Base-by-base conservation (phyloP, 2,113 vertebrate species). In the Dermatemys mawii region DNA sequence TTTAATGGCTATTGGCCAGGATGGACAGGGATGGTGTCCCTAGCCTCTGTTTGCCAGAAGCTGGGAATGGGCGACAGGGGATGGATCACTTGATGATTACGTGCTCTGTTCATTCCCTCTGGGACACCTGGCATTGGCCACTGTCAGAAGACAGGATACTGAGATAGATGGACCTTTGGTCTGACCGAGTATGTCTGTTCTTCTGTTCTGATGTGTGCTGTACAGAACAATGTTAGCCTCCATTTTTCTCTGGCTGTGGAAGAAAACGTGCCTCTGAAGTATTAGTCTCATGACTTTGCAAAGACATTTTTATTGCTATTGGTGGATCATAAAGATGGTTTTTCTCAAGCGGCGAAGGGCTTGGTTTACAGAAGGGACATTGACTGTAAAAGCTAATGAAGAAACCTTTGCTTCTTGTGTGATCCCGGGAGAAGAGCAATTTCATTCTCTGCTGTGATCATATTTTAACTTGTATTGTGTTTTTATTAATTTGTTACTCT, bases 321-420 rank as follows among this genome's bases (percentile, higher is more conserved):
- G 78, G 85, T 92, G 89, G 78, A 83, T 91, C 80, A 51, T 94
- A 93, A 88, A 92, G 88, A 78, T 93, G 93, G 50, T 35, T 93
- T 95, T 96, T 89, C 57, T 83, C 67, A 91, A 85, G 87, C 83
- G 51, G 86, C 16, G 21, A 11, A 17, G 6, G 32, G 26, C 26
- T 44, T 38, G n/a, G 16, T 60, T 86, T 49, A 50, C 70, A 27
- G 32, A 17, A 17, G n/a, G 46, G 41, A 19, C 89, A 90, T 95
- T 94, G 97, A 90, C 93, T 87, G 92, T 93, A 89, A 95, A 92
- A 95, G 60, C 91, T 96, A 95, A 97, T 96, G 91, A 96, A 95
- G 96, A 94, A 84, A 90, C 17, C n/a, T 54, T 95, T 94, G 95
- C 91, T 96, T 95, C 90, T 88, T 0, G 0, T 96, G 88, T 84